Percentiles rank a stretch among this genome's conserved stretches.
Evolutionary conservation across 1,140 invertebrate genomes (phyloP).

Genomic region (Teleopsis dalmanni): DNA sequence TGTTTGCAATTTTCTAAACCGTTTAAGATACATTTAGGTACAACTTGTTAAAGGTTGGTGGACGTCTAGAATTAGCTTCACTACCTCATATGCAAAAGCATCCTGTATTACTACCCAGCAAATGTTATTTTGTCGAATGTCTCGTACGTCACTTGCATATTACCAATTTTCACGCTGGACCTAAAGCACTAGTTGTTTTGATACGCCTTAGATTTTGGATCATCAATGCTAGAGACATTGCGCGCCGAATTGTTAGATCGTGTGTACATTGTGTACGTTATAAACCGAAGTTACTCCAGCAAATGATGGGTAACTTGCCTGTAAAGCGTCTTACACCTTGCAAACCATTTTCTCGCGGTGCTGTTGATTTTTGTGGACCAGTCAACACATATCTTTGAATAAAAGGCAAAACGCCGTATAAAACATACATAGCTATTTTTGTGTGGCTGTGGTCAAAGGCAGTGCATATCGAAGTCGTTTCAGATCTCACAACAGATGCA

Average conservation of each 20-base stretch:
- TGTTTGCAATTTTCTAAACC: too few species aligned
- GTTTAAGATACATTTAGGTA: too few species aligned
- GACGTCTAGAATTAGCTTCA: too few species aligned
- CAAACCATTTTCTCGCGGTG: conserved; percentile 19
- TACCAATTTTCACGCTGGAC: too few species aligned
- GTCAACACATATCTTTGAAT: conserved; percentile 14
- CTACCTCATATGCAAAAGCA: too few species aligned
- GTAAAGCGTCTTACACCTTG: neutral
- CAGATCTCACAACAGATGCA: conserved; percentile 19
- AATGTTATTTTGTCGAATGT: too few species aligned
- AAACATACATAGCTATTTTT: conserved; percentile 27
- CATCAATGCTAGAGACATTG: conserved; percentile 14
- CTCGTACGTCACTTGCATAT: too few species aligned
- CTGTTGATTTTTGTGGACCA: conserved; percentile 38
- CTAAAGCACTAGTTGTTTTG: conserved; percentile 18
- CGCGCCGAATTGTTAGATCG: neutral
- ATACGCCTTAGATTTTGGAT: conserved; percentile 17
- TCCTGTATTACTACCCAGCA: too few species aligned
- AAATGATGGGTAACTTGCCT: conserved; percentile 9
- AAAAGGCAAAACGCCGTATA: conserved; percentile 5
- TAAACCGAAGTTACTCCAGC: conserved; percentile 20
- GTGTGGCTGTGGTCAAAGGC: conserved; percentile 25
- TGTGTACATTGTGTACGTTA: conserved; percentile 19
- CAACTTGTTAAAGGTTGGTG: too few species aligned
- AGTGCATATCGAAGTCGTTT: conserved; percentile 28